A percentile compares a stretch with the other conserved stretches of the same genome.
Conservation (phyloP, 2,113 vertebrate species). For the Scytalopus superciliaris region DNA sequence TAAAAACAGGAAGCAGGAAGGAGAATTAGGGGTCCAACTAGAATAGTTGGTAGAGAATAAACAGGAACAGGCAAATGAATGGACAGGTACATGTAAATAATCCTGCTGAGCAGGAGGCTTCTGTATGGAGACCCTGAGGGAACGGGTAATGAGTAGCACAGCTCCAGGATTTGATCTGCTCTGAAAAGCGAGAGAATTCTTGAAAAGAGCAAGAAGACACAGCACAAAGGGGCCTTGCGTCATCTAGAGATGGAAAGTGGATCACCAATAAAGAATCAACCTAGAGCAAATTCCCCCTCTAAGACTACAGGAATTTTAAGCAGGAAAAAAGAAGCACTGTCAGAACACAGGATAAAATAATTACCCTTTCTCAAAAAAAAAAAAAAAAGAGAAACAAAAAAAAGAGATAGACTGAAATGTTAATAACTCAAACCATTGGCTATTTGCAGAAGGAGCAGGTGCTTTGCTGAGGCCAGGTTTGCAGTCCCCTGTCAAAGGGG, state of each 20-base stretch:
- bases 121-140: not conserved
- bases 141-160: not conserved
- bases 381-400: not conserved
- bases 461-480: not conserved
- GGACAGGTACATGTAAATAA: not conserved
- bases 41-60: not conserved
- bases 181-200: not conserved
- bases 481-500: accelerated
- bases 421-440: not conserved
- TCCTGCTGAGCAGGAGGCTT: not conserved
- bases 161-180: not conserved
- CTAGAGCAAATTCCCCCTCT: not conserved
- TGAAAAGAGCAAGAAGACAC: not conserved
- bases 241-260: not conserved
- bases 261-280: not conserved
- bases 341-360: not conserved
- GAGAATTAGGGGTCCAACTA: not conserved
- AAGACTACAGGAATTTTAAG: not conserved
- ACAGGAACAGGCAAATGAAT: not conserved
- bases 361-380: not conserved
- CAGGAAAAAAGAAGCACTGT: not conserved
- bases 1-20: not conserved
- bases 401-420: not conserved
- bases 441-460: not conserved
- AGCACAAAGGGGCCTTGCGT: not conserved